Evolutionary conservation across 2,888 invertebrate genomes (phyloP).

Genomic region (Parnassius glacialis): DNA sequence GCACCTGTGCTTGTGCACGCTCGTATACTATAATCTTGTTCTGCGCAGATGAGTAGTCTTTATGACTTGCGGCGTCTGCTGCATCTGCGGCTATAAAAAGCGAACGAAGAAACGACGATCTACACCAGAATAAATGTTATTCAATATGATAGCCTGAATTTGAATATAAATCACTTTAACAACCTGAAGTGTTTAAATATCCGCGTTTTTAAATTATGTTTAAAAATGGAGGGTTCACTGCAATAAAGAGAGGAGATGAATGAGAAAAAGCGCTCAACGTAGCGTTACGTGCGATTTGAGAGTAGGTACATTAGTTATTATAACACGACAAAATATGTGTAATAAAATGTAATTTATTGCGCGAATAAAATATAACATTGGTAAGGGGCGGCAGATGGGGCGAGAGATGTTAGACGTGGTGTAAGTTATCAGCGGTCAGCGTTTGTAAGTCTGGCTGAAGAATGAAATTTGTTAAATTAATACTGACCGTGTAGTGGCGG

Average conservation of each 20-base stretch:
- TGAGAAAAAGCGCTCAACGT: constrained; percentile 64
- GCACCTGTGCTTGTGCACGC: too few species aligned
- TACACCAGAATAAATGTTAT: too few species aligned
- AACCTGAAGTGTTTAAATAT: constrained; percentile 25
- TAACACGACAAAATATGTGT: constrained; percentile 82
- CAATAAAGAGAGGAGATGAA: constrained; percentile 71
- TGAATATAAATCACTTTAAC: not conserved
- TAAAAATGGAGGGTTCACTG: constrained; percentile 46
- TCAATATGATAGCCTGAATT: not conserved
- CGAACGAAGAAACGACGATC: too few species aligned
- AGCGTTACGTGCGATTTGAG: constrained; percentile 77
- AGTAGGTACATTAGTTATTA: constrained; percentile 81
- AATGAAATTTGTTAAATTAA: too few species aligned
- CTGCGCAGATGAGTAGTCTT: too few species aligned
- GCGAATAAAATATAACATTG: constrained; percentile 80
- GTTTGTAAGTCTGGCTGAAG: not conserved
- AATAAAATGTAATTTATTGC: constrained; percentile 81
- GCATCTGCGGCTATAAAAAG: too few species aligned
- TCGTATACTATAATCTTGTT: too few species aligned
- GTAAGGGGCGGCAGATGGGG: constrained; percentile 79
- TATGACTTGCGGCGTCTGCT: too few species aligned
- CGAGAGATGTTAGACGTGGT: constrained; percentile 46
- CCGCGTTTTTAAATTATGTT: constrained; percentile 32
- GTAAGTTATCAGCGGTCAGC: constrained; percentile 30
- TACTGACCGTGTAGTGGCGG: too few species aligned